Evolutionary conservation across 2,888 invertebrate genomes (phyloP).

Genomic region (Sympetrum striolatum): DNA sequence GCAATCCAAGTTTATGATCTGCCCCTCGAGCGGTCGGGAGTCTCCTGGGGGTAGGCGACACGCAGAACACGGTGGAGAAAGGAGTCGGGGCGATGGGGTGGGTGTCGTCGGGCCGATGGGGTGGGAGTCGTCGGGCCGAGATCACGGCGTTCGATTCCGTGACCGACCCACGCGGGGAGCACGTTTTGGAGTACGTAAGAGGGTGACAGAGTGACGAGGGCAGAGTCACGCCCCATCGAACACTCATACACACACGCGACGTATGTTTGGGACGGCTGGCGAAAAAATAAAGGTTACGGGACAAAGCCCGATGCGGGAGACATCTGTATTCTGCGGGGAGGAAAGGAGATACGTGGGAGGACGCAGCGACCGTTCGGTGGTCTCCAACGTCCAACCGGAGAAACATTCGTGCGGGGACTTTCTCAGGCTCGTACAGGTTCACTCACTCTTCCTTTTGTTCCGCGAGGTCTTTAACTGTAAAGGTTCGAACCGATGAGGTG

Average conservation of each 20-base stretch:
- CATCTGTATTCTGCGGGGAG: constrained; percentile 25
- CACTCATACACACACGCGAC: constrained; percentile 3
- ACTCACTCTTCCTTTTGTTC: neutral
- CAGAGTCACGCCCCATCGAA: constrained; percentile 20
- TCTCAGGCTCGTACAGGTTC: neutral
- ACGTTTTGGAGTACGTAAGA: neutral
- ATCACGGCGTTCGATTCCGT: constrained; percentile 17
- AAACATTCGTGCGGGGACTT: neutral
- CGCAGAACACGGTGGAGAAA: neutral
- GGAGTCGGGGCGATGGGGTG: neutral
- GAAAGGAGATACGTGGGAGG: neutral
- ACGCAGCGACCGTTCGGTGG: neutral
- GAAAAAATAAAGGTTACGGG: neutral
- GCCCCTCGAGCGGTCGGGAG: neutral
- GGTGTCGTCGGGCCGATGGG: neutral
- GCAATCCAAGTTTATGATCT: neutral
- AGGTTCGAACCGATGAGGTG: no score
- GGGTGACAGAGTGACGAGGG: neutral
- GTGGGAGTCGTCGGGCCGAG: neutral
- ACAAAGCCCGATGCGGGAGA: neutral
- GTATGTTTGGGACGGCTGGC: neutral
- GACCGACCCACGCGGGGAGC: neutral
- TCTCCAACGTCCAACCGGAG: neutral
- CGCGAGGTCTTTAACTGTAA: neutral
- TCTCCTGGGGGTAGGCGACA: neutral